phyloP scores from a whole-genome alignment of 2,797 vertebrate species.

The Sardinella longiceps region DNA sequence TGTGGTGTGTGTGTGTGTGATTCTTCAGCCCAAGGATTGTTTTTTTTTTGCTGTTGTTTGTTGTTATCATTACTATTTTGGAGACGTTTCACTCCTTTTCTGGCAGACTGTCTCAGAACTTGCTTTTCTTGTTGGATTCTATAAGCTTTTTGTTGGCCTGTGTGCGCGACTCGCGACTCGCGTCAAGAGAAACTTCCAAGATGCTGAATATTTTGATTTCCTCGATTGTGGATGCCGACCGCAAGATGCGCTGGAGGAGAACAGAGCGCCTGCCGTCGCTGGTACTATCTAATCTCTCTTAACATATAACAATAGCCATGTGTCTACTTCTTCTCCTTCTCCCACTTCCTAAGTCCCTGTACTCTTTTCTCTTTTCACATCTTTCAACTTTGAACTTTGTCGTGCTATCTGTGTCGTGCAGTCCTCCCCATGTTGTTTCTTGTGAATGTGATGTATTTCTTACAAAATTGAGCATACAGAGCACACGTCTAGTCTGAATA shows the following conservation, averaged over 20 bases:
- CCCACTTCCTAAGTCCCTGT: neutral
- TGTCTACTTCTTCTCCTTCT: no score
- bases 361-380: neutral
- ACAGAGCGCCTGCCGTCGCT: constrained; percentile 60
- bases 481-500: neutral
- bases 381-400: constrained; percentile 48
- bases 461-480: neutral
- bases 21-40: neutral
- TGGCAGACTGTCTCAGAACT: neutral
- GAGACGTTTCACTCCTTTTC: no score
- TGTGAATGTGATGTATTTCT: no score
- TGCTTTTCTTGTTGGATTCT: neutral
- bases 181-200: constrained; percentile 27
- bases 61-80: neutral
- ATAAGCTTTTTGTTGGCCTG: neutral
- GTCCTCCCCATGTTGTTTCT: neutral
- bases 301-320: neutral
- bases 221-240: constrained; percentile 74
- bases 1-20: neutral
- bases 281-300: neutral
- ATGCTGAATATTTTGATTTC: constrained; percentile 80
- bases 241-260: constrained; percentile 71
- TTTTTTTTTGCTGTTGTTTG: neutral
- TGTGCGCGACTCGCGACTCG: neutral
- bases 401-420: constrained; percentile 1